phyloP scores from a whole-genome alignment of 2,113 vertebrate species.

The Rhegmatorhina hoffmannsi region DNA sequence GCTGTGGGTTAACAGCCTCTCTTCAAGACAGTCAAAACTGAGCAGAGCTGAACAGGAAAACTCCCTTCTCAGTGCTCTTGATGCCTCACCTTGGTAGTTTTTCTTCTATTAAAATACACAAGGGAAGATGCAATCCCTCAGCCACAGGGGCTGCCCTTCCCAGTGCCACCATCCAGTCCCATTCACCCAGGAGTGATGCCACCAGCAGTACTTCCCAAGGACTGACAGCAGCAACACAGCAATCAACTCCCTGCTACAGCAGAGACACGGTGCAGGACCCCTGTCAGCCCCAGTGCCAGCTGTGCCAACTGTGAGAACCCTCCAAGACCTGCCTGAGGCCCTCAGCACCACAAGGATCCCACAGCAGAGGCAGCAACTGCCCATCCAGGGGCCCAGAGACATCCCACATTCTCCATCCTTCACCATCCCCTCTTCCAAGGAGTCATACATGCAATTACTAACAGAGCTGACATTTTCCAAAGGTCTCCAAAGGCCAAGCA shows the following conservation, averaged over 20 bases:
- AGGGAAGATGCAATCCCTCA: not conserved
- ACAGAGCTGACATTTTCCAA: not conserved
- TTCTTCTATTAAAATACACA: fast-evolving
- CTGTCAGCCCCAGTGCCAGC: not conserved
- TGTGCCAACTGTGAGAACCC: not conserved
- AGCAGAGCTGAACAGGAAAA: not conserved
- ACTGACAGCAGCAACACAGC: not conserved
- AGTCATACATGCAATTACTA: fast-evolving
- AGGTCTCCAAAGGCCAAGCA: not conserved
- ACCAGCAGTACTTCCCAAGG: not conserved
- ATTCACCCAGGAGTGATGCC: not conserved
- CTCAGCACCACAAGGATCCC: not conserved
- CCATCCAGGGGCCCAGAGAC: fast-evolving
- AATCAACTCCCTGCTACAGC: not conserved
- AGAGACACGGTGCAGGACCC: fast-evolving
- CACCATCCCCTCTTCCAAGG: not conserved
- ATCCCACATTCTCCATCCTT: not conserved
- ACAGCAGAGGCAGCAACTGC: not conserved
- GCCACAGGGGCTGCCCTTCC: not conserved
- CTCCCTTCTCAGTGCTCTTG: fast-evolving
- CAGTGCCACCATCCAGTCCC: not conserved
- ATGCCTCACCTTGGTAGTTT: not conserved
- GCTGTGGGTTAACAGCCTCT: not conserved
- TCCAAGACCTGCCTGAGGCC: not conserved
- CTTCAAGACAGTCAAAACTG: not conserved